These are phyloP conservation scores for Bufo bufo DNA, from an alignment of 2,113 vertebrate genomes.

Conservation along the genomic window DNA sequence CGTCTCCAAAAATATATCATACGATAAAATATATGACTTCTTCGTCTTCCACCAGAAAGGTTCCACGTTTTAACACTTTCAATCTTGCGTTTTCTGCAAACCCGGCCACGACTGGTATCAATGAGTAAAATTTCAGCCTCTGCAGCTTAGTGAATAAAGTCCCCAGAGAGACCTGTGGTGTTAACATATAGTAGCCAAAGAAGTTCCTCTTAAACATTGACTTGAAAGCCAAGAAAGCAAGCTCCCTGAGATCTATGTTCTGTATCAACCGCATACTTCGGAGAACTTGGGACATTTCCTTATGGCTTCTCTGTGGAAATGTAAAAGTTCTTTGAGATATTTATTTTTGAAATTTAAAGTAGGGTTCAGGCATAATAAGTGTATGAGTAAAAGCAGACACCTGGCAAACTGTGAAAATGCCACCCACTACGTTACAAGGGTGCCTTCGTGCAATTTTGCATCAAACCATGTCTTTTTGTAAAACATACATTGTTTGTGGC, in stretches of 20 bases:
- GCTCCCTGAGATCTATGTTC: conserved; percentile 30
- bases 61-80: conserved; percentile 15
- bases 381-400: background rate
- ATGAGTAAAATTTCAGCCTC: background rate
- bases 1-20: conserved; percentile 64
- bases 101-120: background rate
- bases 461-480: background rate
- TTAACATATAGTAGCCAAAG: conserved; percentile 46
- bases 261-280: conserved; percentile 28
- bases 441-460: background rate
- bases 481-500: background rate
- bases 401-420: background rate
- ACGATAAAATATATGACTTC: conserved; percentile 24
- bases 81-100: background rate
- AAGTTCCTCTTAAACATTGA: conserved; percentile 41
- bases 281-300: background rate
- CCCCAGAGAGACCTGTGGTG: conserved; percentile 35
- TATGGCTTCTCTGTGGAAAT: background rate
- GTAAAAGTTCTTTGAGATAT: background rate
- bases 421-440: background rate
- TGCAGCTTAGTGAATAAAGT: conserved; percentile 3
- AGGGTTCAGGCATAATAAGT: background rate
- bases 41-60: background rate
- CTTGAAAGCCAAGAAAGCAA: conserved; percentile 31
- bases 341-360: conserved; percentile 1